Evolutionary conservation across 1,140 invertebrate species (phyloP).

Genomic region (Pseudachorutes palmiensis): DNA sequence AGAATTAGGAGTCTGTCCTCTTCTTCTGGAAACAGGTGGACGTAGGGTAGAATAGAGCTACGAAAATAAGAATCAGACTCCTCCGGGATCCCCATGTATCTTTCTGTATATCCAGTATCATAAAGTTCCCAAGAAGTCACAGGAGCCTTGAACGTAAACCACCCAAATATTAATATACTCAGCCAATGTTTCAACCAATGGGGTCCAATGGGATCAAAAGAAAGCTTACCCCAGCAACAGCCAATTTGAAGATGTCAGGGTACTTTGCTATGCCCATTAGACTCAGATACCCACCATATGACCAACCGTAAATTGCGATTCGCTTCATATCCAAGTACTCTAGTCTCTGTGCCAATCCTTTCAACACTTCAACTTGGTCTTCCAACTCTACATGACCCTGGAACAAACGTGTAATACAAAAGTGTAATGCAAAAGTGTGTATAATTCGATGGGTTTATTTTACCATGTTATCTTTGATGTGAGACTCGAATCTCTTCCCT

Average conservation of each 20-base stretch:
- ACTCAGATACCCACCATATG: conserved; percentile 88
- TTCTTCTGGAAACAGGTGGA: conserved; percentile 81
- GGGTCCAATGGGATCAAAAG: no score
- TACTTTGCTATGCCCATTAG: conserved; percentile 74
- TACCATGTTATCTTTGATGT: conserved; percentile 71
- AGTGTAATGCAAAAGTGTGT: conserved; percentile 11
- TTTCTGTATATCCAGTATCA: conserved; percentile 92
- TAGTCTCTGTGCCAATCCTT: conserved; percentile 71
- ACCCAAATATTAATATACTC: no score
- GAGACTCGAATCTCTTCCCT: conserved; percentile 82
- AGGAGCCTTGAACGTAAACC: no score
- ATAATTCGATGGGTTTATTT: conserved; percentile 8
- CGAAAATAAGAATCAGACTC: conserved; percentile 69
- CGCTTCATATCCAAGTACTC: conserved; percentile 84
- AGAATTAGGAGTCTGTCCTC: conserved; percentile 92
- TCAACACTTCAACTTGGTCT: conserved; percentile 92
- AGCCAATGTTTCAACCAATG: no score
- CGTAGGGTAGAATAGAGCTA: conserved; percentile 67
- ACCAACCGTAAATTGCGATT: conserved; percentile 96
- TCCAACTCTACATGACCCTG: conserved; percentile 88
- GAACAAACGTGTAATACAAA: not conserved
- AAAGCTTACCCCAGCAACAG: conserved; percentile 89
- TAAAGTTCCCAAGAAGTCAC: conserved; percentile 93
- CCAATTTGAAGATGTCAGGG: conserved; percentile 73
- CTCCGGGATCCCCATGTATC: conserved; percentile 90